Evolutionary conservation across 2,888 invertebrate species (phyloP), one percentile per base, ranked within the genome.

Genomic region (Xanthorhoe designata): DNA sequence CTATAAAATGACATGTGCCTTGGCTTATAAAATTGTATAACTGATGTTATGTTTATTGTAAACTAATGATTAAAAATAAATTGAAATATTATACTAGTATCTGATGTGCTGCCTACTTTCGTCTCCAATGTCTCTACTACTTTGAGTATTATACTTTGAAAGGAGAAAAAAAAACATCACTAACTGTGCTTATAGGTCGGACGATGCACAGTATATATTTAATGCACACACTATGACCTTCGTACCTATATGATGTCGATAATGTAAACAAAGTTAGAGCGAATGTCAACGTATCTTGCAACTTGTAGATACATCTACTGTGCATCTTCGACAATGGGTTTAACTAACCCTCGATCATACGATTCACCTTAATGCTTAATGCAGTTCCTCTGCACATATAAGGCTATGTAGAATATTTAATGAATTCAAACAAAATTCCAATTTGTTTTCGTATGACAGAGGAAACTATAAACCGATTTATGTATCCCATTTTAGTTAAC

Each of bases 1-100:
- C 82, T 82, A 82, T 88, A 83, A 86, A 87, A 84, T 85, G 79
- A 90, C 87, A 91, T 91, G 92, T 93, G 92, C 92, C 92, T 93
- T 93, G 92, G 91, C 91, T 92, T 89, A 85, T 85, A 83, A 85
- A 85, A 86, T 86, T 82, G 79, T 91, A 84, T 88, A 86, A 84
- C 86, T 86, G 82, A 87, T 72, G 86, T 90, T 90, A 84, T 81
- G 85, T 90, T 89, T 83, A 84, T 83, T 83, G 73, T 85, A 83
- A 82, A 83, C 75, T 82, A 81, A 81, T 79, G 72, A 69, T 81
- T 82, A 81, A 32, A 75, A 80, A 79, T 75, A 68, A 73, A 77
- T 76, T 62, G 67, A 78, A 73, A 64, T 66, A 54, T 51, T 51
- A 69, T 67, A 75, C 79, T 86, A 81, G 80, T 87, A 83, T 80